phyloP scores from a whole-genome alignment of 2,113 vertebrate species.

The Maccullochella peelii region DNA sequence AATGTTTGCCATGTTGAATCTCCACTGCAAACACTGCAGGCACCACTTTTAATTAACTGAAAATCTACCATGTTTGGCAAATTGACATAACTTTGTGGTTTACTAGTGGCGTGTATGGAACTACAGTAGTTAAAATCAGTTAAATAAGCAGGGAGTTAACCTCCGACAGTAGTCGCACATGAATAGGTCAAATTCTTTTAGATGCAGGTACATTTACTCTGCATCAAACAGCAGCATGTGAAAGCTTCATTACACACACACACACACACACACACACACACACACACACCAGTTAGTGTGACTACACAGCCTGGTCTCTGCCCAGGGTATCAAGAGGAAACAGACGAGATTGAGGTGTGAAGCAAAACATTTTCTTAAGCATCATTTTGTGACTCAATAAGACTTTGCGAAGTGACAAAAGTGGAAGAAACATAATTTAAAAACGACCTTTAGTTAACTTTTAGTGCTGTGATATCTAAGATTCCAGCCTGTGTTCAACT shows the following conservation, averaged over 20 bases:
- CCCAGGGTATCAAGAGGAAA: slow-evolving; percentile 11
- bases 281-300: neutral
- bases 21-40: neutral
- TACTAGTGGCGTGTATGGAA: too few relatives aligned
- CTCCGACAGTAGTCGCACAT: neutral
- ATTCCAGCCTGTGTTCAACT: neutral
- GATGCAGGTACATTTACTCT: neutral
- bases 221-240: neutral
- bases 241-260: neutral
- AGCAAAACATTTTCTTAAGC: neutral
- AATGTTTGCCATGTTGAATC: neutral
- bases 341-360: neutral
- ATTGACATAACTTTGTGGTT: neutral
- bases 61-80: neutral
- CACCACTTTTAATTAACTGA: neutral
- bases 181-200: neutral
- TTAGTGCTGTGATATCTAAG: neutral
- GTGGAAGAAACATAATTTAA: neutral
- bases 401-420: slow-evolving; percentile 3
- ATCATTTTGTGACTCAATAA: neutral
- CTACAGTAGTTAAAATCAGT: neutral
- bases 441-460: neutral
- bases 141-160: neutral
- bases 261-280: neutral
- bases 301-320: neutral